These are phyloP conservation scores for Crocuta crocuta DNA, from an alignment of 2,113 vertebrate species.

Conservation along the genomic window DNA sequence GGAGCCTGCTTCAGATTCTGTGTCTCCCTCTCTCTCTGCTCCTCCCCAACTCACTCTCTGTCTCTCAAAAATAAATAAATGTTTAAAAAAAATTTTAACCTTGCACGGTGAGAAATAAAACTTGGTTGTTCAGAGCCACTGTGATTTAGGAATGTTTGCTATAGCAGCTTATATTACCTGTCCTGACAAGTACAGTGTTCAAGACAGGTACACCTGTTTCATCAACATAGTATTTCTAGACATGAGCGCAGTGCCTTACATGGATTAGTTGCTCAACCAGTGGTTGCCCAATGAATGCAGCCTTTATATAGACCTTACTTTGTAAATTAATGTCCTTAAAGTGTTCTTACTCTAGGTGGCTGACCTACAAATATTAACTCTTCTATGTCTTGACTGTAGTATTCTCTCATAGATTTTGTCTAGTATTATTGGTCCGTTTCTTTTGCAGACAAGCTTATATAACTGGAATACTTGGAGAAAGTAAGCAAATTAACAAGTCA, in stretches of 20 bases:
- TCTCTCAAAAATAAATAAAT: too few relatives aligned
- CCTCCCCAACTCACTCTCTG: too few relatives aligned
- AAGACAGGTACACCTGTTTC: not conserved
- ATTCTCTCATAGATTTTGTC: not conserved
- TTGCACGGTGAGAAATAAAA: not conserved
- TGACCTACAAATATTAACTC: not conserved
- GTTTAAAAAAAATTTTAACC: not conserved
- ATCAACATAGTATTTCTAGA: not conserved
- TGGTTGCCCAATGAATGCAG: not conserved
- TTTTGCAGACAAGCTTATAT: not conserved
- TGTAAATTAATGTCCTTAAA: not conserved
- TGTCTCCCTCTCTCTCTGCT: too few relatives aligned
- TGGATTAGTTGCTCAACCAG: not conserved
- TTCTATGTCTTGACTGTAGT: not conserved
- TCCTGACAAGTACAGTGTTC: not conserved
- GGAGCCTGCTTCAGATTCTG: too few relatives aligned
- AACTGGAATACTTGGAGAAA: constrained; percentile 20
- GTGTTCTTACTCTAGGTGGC: not conserved
- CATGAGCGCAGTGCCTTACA: not conserved
- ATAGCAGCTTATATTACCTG: not conserved
- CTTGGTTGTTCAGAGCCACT: not conserved
- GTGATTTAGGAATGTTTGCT: not conserved
- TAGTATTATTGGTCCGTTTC: not conserved
- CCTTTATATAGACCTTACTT: not conserved
- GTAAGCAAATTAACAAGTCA: not conserved